A percentile compares a stretch with the other conserved stretches of the same genome.
Conservation (phyloP, 2,888 invertebrate genomes). For the Eupithecia abbreviata region DNA sequence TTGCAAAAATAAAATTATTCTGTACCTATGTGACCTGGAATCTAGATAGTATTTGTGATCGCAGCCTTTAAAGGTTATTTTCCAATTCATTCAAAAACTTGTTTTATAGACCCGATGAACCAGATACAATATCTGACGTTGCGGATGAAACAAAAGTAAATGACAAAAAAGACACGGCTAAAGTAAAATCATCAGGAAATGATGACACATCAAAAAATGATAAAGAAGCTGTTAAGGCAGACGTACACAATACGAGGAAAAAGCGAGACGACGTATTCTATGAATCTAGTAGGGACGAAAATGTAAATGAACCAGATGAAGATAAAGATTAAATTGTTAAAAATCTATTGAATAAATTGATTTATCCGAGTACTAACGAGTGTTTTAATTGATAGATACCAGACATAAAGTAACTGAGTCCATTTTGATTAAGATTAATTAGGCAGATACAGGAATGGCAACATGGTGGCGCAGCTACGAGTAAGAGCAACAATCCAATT, state of each 20-base stretch:
- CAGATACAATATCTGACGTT: neutral
- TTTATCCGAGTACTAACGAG: conserved; percentile 11
- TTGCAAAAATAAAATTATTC: too few species aligned
- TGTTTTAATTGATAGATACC: neutral
- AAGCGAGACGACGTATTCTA: conserved; percentile 58
- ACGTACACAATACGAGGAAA: conserved; percentile 25
- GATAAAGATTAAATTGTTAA: conserved; percentile 7
- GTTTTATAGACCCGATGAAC: neutral
- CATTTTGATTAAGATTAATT: neutral
- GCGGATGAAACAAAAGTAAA: neutral
- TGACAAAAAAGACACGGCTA: neutral
- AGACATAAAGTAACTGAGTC: neutral
- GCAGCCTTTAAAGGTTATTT: neutral
- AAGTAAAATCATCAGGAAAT: neutral
- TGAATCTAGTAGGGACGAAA: conserved; percentile 73
- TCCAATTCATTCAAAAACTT: neutral
- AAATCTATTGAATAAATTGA: conserved; percentile 47
- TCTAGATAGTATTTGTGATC: too few species aligned
- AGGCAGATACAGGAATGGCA: neutral
- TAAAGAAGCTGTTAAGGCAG: conserved; percentile 36
- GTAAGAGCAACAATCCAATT: neutral
- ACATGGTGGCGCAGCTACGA: neutral
- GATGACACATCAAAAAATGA: conserved; percentile 24
- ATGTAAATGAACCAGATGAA: conserved; percentile 71
- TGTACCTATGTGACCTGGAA: too few species aligned